A percentile compares a stretch with the other conserved stretches of the same genome.
Conservation (phyloP, 2,113 vertebrate genomes). For the Hyla sarda region DNA sequence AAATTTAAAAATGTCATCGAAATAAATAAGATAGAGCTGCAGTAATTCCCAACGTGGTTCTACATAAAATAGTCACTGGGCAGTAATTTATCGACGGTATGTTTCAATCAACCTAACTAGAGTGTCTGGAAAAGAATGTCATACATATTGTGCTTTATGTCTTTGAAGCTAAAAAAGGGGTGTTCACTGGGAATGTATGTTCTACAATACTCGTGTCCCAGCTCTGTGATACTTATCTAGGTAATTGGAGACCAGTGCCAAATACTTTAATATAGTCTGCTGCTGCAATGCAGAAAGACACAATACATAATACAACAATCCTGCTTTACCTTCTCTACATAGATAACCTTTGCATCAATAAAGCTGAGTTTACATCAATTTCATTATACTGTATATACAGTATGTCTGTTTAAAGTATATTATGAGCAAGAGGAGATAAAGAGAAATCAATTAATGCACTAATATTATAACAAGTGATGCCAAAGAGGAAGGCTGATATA, state of each 20-base stretch:
- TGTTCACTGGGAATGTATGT: neutral
- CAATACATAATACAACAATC: neutral
- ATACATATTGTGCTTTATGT: neutral
- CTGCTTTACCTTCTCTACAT: neutral
- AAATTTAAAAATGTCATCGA: constrained; percentile 53
- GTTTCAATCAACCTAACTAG: constrained; percentile 24
- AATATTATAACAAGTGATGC: too few species aligned
- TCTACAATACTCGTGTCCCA: neutral
- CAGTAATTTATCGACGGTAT: constrained; percentile 38
- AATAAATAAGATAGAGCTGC: constrained; percentile 30
- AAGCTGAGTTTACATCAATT: too few species aligned
- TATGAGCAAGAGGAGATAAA: too few species aligned
- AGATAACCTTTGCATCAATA: neutral
- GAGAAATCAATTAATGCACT: too few species aligned
- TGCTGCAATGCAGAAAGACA: neutral
- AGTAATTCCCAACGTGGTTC: constrained; percentile 41
- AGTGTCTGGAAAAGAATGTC: constrained; percentile 35
- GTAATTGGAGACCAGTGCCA: neutral
- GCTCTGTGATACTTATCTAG: neutral
- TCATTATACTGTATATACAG: too few species aligned
- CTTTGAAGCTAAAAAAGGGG: neutral
- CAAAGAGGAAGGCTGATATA: too few species aligned
- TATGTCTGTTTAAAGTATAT: too few species aligned
- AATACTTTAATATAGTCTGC: neutral
- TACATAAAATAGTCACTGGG: constrained; percentile 34